These are phyloP conservation scores for Sandelia bainsii DNA, from an alignment of 2,797 vertebrate species.

Conservation along the genomic window DNA sequence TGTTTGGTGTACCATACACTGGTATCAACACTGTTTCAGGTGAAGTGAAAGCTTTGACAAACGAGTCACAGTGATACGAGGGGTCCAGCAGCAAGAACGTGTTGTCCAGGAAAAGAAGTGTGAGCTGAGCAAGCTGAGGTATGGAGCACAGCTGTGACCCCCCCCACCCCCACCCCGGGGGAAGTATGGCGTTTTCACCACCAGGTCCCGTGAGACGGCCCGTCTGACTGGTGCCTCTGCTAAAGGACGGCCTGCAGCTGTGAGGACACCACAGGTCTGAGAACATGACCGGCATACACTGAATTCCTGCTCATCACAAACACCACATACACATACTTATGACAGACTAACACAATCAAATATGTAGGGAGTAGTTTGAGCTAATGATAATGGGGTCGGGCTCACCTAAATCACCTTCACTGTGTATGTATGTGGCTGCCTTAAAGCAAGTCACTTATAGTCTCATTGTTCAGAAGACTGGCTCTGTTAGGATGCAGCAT, in stretches of 20 bases:
- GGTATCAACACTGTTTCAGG: conserved; percentile 31
- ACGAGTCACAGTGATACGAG: conserved; percentile 34
- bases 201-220: conserved; percentile 41
- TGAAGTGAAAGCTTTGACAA: conserved; percentile 31
- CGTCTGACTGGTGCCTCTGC: conserved; percentile 60
- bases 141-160: conserved; percentile 68
- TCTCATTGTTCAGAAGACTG: not conserved
- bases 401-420: not conserved
- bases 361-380: conserved; percentile 3
- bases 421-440: conserved; percentile 7
- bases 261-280: conserved; percentile 33
- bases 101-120: conserved; percentile 35
- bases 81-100: conserved; percentile 20
- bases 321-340: conserved; percentile 15
- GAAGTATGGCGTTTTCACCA: conserved; percentile 30
- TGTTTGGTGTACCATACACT: conserved; percentile 37
- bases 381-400: not conserved
- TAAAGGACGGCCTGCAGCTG: conserved; percentile 64
- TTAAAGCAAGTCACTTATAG: conserved; percentile 30
- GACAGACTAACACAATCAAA: conserved; percentile 9
- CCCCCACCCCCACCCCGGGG: not conserved
- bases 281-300: conserved; percentile 48
- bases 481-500: not conserved
- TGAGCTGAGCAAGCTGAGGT: conserved; percentile 50
- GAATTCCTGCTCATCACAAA: conserved; percentile 60